Evolutionary conservation across 1,140 invertebrate species (phyloP).

Genomic region (Hycleus cichorii): DNA sequence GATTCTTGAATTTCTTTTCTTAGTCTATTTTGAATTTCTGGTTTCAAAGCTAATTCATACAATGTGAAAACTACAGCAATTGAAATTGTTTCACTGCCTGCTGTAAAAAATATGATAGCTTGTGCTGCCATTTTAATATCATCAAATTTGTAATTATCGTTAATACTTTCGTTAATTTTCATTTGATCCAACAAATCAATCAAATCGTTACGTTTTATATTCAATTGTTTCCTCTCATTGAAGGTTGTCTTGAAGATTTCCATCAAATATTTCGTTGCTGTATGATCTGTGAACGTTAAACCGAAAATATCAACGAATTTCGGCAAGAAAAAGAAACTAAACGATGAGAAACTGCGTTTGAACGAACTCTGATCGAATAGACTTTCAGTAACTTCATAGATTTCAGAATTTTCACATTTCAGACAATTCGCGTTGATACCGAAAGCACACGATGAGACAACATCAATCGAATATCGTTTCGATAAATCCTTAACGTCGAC

Average conservation of each 20-base stretch:
- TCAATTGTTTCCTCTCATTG: background rate
- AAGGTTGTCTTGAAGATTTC: background rate
- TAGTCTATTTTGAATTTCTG: slow-evolving; percentile 39
- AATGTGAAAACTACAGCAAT: slow-evolving; percentile 39
- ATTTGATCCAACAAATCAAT: slow-evolving; percentile 17
- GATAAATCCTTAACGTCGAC: slow-evolving; percentile 42
- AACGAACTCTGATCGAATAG: too few relatives aligned
- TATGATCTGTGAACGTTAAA: background rate
- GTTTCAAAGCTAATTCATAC: slow-evolving; percentile 41
- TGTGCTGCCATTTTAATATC: slow-evolving; percentile 36
- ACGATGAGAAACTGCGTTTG: too few relatives aligned
- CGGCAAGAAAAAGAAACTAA: background rate
- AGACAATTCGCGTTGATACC: slow-evolving; percentile 40
- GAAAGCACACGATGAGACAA: slow-evolving; percentile 32
- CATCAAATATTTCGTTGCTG: background rate
- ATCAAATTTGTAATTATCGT: slow-evolving; percentile 14
- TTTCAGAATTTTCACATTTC: background rate
- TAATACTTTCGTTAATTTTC: background rate
- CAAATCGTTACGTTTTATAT: slow-evolving; percentile 5
- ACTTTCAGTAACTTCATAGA: background rate
- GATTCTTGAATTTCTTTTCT: slow-evolving; percentile 41
- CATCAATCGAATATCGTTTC: slow-evolving; percentile 48
- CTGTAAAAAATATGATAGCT: slow-evolving; percentile 44
- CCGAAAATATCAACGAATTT: background rate
- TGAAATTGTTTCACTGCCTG: slow-evolving; percentile 44